Conservation (phyloP, 1,140 invertebrate species). For the Ridgeia piscesae region DNA sequence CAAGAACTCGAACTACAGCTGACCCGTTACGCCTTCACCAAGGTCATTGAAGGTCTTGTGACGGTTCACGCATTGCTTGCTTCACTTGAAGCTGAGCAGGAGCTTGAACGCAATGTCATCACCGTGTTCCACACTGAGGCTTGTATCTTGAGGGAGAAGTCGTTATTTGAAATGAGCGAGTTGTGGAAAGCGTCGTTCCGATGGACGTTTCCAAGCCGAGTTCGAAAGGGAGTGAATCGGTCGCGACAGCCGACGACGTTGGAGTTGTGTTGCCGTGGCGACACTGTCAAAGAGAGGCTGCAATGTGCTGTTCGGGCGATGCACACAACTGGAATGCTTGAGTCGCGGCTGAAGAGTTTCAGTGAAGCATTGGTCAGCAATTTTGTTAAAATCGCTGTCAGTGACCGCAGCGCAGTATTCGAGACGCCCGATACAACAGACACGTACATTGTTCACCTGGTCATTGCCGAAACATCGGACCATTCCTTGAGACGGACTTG, state of each 20-base stretch:
- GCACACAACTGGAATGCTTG: constrained; percentile 20
- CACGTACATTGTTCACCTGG: not conserved
- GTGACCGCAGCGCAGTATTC: constrained; percentile 19
- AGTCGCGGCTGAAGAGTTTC: constrained; percentile 20
- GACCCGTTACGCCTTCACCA: not conserved
- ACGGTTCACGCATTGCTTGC: constrained; percentile 10
- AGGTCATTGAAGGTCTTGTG: constrained; percentile 18
- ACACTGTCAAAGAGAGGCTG: constrained; percentile 10
- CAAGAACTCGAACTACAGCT: not conserved
- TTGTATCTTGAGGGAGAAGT: constrained; percentile 25
- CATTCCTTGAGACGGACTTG: not conserved
- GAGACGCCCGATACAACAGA: constrained; percentile 17
- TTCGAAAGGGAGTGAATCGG: not conserved
- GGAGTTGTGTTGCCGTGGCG: not conserved
- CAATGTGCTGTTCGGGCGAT: constrained; percentile 17
- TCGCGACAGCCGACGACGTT: constrained; percentile 15
- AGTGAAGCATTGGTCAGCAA: constrained; percentile 17
- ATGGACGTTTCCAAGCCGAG: constrained; percentile 20
- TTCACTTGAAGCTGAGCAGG: constrained; percentile 8
- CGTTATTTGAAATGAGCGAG: constrained; percentile 25
- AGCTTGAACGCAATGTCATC: constrained; percentile 17
- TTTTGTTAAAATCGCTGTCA: constrained; percentile 15
- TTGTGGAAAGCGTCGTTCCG: constrained; percentile 23
- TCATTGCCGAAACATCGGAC: not conserved
- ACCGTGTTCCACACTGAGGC: constrained; percentile 24